Evolutionary conservation across 2,797 vertebrate species (phyloP), one percentile per base, ranked within the genome.

Genomic region (Chloroceryle inda): DNA sequence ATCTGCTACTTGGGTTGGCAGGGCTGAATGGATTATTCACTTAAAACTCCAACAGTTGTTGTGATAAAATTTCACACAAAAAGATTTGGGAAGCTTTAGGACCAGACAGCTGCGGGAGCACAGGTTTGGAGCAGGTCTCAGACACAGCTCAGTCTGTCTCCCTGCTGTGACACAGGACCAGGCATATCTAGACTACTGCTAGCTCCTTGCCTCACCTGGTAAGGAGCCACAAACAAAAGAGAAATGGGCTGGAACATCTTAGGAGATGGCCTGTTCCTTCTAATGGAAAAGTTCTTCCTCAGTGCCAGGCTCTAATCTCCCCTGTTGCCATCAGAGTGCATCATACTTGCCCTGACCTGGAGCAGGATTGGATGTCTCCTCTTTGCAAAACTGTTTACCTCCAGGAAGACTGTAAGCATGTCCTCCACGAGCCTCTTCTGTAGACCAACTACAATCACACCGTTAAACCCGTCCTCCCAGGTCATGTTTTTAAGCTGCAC

Each of bases 1-100:
- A 71, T 33, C 31, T 1, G 1, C 62, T 56, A 7, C 67, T 58
- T 71, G 31, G 20, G 72, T 69, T 66, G 47, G 35, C 73, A 75
- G 49, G 27, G 20, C 19, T 79, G 53, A 83, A 33, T 3, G 1
- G 49, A 71, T 83, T 83, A 71, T 63, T 42, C 35, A 76, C 35
- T 72, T 58, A 71, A 77, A 85, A 61, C 31, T 73, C 49, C 21
- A 59, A 35, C 24, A 37, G 35, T 47, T 78, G 66, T 59, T 50
- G 73, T 85, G 88, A 85, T 82, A 78, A 91, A 77, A 71, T 78
- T 75, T 55, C 66, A 73, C 38, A 40, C 52, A 44, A 71, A 82
- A 74, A 52, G 18, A 52, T 93, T 85, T 85, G 58, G 58, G 62
- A 85, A 71, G 45, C 40, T 78, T 91, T 82, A 93, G 66, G 62